phyloP scores from a whole-genome alignment of 2,797 vertebrate species.

The Picus viridis region DNA sequence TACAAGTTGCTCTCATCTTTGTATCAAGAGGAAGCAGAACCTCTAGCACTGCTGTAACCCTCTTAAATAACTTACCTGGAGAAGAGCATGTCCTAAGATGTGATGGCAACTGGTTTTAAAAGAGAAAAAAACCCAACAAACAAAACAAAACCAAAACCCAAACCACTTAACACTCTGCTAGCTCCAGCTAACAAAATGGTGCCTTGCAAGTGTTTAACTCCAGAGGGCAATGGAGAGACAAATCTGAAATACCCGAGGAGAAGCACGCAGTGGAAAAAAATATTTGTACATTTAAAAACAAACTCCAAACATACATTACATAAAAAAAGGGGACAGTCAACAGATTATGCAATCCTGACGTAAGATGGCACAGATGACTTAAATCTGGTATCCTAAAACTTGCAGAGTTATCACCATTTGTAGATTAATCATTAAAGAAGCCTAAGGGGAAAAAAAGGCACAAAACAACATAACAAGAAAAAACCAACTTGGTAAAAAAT shows the following conservation, averaged over 20 bases:
- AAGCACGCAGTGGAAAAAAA: constrained; percentile 57
- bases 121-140: neutral
- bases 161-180: neutral
- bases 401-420: neutral
- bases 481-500: neutral
- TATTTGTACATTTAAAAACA: constrained; percentile 66
- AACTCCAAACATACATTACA: constrained; percentile 76
- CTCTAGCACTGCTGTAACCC: neutral
- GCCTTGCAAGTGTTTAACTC: constrained; percentile 65
- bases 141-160: too few relatives aligned
- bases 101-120: neutral
- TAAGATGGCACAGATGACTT: neutral
- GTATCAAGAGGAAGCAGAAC: neutral
- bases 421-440: constrained; percentile 8
- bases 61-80: neutral
- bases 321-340: constrained; percentile 64
- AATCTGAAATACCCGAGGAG: constrained; percentile 26
- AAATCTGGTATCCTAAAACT: neutral
- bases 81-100: neutral
- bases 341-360: constrained; percentile 60
- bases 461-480: neutral
- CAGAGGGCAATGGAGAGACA: constrained; percentile 76
- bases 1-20: neutral
- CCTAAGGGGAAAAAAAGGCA: neutral
- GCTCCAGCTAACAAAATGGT: neutral